Conservation (phyloP, 2,797 vertebrate species). For the Triplophysa bombifrons region DNA sequence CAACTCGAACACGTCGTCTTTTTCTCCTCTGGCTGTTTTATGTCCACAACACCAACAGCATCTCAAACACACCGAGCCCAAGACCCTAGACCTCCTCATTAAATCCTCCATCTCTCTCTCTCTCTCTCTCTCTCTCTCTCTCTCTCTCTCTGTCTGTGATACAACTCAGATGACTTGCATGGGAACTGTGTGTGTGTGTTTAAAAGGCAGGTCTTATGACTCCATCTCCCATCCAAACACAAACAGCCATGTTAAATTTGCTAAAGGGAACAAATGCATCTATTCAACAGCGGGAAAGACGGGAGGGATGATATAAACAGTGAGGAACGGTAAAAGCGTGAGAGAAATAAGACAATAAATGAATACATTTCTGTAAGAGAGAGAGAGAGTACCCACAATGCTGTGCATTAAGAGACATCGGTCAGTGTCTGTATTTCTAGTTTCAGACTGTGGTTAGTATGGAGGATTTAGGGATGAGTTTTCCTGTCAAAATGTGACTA, state of each 20-base stretch:
- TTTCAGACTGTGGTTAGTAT: neutral
- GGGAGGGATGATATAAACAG: conserved; percentile 8
- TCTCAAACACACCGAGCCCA: conserved; percentile 59
- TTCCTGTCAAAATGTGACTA: neutral
- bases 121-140: conserved; percentile 73
- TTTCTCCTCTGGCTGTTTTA: conserved; percentile 50
- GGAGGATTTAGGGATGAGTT: no score
- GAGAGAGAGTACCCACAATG: neutral
- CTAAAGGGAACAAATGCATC: conserved; percentile 49
- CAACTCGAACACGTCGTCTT: conserved; percentile 29
- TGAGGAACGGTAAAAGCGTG: conserved; percentile 5
- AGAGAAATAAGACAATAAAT: conserved; percentile 29
- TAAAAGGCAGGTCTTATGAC: conserved; percentile 54
- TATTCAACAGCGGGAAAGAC: conserved; percentile 41
- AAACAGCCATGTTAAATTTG: conserved; percentile 48
- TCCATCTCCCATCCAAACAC: conserved; percentile 50
- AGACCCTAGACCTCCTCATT: conserved; percentile 67
- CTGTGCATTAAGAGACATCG: neutral
- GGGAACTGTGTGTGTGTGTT: conserved; percentile 53
- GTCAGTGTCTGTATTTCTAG: neutral
- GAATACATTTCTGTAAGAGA: no score
- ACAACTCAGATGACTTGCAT: conserved; percentile 76
- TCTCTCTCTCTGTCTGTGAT: conserved; percentile 60
- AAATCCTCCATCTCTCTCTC: conserved; percentile 76
- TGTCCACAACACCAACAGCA: conserved; percentile 72